Evolutionary conservation across 2,888 invertebrate species (phyloP), one percentile per base, ranked within the genome.

Genomic region (Tipula confusa): DNA sequence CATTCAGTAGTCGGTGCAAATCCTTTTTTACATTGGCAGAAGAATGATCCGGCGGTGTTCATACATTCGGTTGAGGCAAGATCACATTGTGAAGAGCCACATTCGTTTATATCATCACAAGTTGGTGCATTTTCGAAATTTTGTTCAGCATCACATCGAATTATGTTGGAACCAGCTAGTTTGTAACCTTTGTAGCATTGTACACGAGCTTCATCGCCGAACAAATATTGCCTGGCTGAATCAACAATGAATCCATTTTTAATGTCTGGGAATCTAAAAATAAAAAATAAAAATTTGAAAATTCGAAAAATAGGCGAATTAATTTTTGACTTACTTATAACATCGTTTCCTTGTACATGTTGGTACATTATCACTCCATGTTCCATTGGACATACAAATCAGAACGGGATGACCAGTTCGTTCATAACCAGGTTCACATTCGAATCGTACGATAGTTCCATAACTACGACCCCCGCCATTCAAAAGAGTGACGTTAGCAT

Each of bases 361-460:
- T 0, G 97, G 97, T 3, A 97, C 96, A 86, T 95, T 94, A 84
- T 96, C 96, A 84, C 97, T 97, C 97, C 97, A 98, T 9, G 97
- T 97, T 83, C 97, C 97, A 87, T 97, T 97, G 87, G 97, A 97
- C 96, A 97, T 97, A 88, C 97, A 98, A 43, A 97, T 92, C 79
- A 97, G 92, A 2, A 97, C 97, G 15, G 97, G 97, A 87, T 95
- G 95, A 33, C 97, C 97, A 86, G 93, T 94, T 86, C 97, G 92
- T 84, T 96, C 93, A 87, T 97, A 97, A 2, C 97, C 97, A 5
- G 97, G 94, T 87, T 97, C 97, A 87, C 97, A 98, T 89, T 97
- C 97, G 87, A 95, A 97, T 85, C 97, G 92, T 2, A 97, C 95
- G 86, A 98, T 97, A 0, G 97, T 97, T 86, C 97, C 97, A 87